These are phyloP conservation scores for Micromussa lordhowensis DNA, from an alignment of 92 coral and sea anemone species.

Conservation along the genomic window DNA sequence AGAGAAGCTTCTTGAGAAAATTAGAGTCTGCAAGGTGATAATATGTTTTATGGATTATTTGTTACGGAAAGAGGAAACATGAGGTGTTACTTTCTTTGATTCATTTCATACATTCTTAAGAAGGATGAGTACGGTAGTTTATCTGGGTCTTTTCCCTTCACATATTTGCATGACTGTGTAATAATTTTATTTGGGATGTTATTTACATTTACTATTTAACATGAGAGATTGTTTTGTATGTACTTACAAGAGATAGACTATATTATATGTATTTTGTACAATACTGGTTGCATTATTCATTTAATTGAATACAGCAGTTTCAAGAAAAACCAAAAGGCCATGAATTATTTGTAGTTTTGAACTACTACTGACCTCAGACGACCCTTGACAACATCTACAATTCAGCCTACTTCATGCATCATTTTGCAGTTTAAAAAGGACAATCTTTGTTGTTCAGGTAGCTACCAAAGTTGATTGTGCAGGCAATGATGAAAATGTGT, in stretches of 20 bases:
- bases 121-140: background rate
- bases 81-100: constrained; percentile 18
- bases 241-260: constrained; percentile 39
- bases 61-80: background rate
- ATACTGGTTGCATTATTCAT: constrained; percentile 18
- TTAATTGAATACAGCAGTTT: constrained; percentile 24
- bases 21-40: background rate
- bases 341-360: constrained; percentile 30
- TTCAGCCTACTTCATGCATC: background rate
- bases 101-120: constrained; percentile 20
- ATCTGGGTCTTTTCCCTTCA: constrained; percentile 10
- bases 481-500: background rate
- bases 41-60: constrained; percentile 18
- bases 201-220: constrained; percentile 54
- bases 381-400: background rate
- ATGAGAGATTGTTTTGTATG: constrained; percentile 33
- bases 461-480: background rate
- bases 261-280: constrained; percentile 45
- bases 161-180: constrained; percentile 46
- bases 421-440: background rate
- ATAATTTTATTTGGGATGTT: constrained; percentile 49
- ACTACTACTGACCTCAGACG: background rate
- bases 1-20: background rate
- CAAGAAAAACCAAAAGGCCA: background rate
- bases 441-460: background rate